phyloP scores from a whole-genome alignment of 2,888 invertebrate genomes.

The Barypeithes pellucidus region DNA sequence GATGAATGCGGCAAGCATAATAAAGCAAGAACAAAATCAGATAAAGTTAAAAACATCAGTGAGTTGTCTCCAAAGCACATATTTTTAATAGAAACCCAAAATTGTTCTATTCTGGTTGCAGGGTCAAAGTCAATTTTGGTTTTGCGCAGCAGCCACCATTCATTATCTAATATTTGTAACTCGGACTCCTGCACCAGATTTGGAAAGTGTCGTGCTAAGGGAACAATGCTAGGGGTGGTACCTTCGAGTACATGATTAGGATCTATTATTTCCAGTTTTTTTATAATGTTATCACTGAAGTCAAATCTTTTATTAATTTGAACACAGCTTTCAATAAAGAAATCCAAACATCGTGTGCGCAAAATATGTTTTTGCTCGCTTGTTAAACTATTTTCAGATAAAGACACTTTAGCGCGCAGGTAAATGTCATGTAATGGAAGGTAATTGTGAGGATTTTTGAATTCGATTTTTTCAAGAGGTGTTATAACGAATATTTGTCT shows the following conservation, averaged over 20 bases:
- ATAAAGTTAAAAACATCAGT: too few relatives aligned
- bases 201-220: conserved; percentile 12
- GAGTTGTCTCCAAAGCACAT: too few relatives aligned
- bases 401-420: conserved; percentile 15
- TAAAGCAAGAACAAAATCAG: too few relatives aligned
- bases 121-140: background rate
- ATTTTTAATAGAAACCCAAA: too few relatives aligned
- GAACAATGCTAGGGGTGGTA: conserved; percentile 5
- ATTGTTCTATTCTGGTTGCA: too few relatives aligned
- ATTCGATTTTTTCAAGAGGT: conserved; percentile 21
- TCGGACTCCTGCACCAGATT: conserved; percentile 9
- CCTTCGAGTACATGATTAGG: conserved; percentile 6
- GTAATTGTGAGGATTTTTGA: conserved; percentile 26
- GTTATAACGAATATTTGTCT: conserved; percentile 22
- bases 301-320: conserved; percentile 30
- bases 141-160: conserved; percentile 21
- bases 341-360: conserved; percentile 14
- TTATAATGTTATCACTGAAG: conserved; percentile 18
- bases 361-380: conserved; percentile 12
- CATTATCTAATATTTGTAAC: conserved; percentile 8
- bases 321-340: conserved; percentile 16
- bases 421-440: conserved; percentile 16
- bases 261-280: conserved; percentile 16
- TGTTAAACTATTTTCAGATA: conserved; percentile 1
- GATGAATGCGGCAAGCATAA: too few relatives aligned